phyloP scores from a whole-genome alignment of 2,113 vertebrate genomes.

The Mellivora capensis region DNA sequence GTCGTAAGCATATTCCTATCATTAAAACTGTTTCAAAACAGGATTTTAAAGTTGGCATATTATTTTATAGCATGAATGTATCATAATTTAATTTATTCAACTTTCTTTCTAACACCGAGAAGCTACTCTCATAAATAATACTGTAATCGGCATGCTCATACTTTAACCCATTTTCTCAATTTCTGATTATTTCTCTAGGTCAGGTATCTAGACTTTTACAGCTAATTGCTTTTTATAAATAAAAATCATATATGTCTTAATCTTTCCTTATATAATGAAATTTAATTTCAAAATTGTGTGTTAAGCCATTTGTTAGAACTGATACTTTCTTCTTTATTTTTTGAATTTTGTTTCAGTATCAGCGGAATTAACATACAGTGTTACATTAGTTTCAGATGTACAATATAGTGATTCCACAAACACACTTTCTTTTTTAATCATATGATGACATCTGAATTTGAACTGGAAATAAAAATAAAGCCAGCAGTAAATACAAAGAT shows the following conservation, averaged over 20 bases:
- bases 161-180: not conserved
- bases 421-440: not conserved
- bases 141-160: not conserved
- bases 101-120: slow-evolving; percentile 11
- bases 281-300: slow-evolving; percentile 22
- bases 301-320: not conserved
- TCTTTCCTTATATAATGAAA: not conserved
- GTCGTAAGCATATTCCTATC: not conserved
- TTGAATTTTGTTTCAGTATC: not conserved
- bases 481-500: not conserved
- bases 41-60: slow-evolving; percentile 18
- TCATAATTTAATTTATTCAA: not conserved
- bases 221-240: not conserved
- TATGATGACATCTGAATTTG: slow-evolving; percentile 2
- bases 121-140: slow-evolving; percentile 18
- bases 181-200: not conserved
- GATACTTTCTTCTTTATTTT: not conserved
- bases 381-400: not conserved
- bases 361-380: not conserved
- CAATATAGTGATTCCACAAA: not conserved
- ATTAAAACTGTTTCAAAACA: slow-evolving; percentile 49
- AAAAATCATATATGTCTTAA: not conserved
- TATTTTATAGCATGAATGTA: slow-evolving; percentile 13
- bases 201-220: not conserved
- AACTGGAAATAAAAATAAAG: slow-evolving; percentile 36